Evolutionary conservation across 2,113 vertebrate genomes (phyloP), one percentile per base, ranked within the genome.

Genomic region (Scartelaos histophorus): DNA sequence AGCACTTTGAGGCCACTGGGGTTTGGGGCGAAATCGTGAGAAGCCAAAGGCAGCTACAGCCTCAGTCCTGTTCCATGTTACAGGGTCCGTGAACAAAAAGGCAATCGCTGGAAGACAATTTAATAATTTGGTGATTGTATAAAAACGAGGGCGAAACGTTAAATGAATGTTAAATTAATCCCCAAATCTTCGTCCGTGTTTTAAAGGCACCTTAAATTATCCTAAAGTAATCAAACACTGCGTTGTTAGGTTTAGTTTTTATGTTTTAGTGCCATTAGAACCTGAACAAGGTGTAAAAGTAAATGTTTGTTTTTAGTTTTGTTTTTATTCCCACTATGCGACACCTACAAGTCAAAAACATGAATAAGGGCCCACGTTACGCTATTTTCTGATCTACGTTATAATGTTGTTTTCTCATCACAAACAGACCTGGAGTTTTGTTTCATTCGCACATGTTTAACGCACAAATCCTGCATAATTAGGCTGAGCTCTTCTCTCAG

Each of bases 1-100:
- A 92, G 94, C 94, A 94, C 93, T 94, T 94, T 93, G 83, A 86
- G 90, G 87, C 85, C 89, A 92, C 76, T 86, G 88, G 81, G 86
- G 88, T 92, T 90, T 79, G 83, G 83, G 87, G 87, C 91, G 74
- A 88, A 88, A 90, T 88, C 82, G 80, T 75, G 87, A 87, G 87
- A 89, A 87, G 88, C 86, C 86, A 85, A 79, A 89, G 80, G 83
- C 92, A 87, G 86, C 91, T 85, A 87, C 77, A 85, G 82, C 62
- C 66, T 79, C 78, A 81, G 79, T 79, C 78, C 67, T 85, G 67
- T 89, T 85, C 49, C 66, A 79, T 71, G 71, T 81, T 70, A 87
- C 91, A 88, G 88, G 85, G 86, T 87, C 82, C 35, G 80, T 15
- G 11, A 58, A 22, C 60, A 17, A 64, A 79, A 74, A 83, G 83